These are phyloP conservation scores for Homarus americanus DNA, from an alignment of 1,140 invertebrate genomes.

Conservation along the genomic window DNA sequence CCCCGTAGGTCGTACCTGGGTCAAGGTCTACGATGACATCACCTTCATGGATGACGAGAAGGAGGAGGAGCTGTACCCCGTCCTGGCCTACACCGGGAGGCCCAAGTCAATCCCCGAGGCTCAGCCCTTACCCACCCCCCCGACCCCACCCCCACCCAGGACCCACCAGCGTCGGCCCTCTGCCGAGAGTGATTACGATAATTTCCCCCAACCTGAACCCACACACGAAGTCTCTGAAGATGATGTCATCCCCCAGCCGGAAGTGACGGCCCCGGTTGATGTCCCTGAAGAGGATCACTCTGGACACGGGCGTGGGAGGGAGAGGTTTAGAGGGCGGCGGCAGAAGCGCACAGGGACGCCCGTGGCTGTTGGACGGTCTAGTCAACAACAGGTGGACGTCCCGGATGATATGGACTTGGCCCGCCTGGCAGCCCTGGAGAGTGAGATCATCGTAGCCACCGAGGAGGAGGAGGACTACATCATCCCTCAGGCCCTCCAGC, in stretches of 20 bases:
- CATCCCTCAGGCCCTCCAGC: slow-evolving; percentile 65
- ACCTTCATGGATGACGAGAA: slow-evolving; percentile 72
- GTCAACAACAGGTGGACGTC: neutral
- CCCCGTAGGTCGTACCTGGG: slow-evolving; percentile 73
- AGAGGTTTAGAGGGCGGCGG: slow-evolving; percentile 46
- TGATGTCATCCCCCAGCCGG: neutral
- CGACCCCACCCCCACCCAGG: slow-evolving; percentile 70
- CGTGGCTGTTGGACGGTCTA: neutral
- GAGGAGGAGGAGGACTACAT: slow-evolving; percentile 72
- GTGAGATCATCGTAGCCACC: slow-evolving; percentile 25
- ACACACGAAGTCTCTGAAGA: neutral
- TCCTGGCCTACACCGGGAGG: slow-evolving; percentile 66
- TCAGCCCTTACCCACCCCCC: slow-evolving; percentile 60
- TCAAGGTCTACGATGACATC: slow-evolving; percentile 75
- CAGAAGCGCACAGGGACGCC: slow-evolving; percentile 72
- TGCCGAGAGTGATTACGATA: slow-evolving; percentile 65
- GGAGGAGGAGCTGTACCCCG: slow-evolving; percentile 67
- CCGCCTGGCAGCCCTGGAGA: slow-evolving; percentile 26
- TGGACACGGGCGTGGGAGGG: slow-evolving; percentile 34
- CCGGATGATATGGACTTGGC: slow-evolving; percentile 33
- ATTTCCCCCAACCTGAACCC: slow-evolving; percentile 26
- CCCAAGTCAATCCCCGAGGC: slow-evolving; percentile 66
- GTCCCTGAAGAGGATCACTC: neutral
- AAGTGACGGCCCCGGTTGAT: neutral
- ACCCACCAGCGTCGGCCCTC: slow-evolving; percentile 7